These are phyloP conservation scores for Drosophila paranaensis DNA, from an alignment of 2,888 invertebrate species.

Conservation along the genomic window DNA sequence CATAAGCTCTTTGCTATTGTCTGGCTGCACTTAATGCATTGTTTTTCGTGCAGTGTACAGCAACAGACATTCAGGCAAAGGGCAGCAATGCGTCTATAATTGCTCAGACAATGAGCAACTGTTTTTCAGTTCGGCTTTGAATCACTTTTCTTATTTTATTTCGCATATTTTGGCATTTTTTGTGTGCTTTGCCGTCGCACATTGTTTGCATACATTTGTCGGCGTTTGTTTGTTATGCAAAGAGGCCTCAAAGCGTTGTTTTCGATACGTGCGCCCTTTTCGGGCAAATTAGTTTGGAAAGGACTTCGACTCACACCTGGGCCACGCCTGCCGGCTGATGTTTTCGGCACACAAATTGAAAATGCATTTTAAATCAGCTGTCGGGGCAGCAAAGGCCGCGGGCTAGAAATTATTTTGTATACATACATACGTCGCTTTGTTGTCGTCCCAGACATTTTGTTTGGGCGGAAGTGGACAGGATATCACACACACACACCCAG, in stretches of 20 bases:
- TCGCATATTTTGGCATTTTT: slow-evolving; percentile 17
- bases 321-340: not conserved
- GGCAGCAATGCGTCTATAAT: slow-evolving; percentile 80
- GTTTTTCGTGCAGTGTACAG: not conserved
- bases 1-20: slow-evolving; percentile 9
- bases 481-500: slow-evolving; percentile 33
- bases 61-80: slow-evolving; percentile 10
- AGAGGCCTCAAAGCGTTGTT: slow-evolving; percentile 78
- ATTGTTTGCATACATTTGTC: slow-evolving; percentile 78
- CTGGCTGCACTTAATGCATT: slow-evolving; percentile 24
- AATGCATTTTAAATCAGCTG: slow-evolving; percentile 80
- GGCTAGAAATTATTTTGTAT: slow-evolving; percentile 71
- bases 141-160: slow-evolving; percentile 22
- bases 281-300: slow-evolving; percentile 78
- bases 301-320: slow-evolving; percentile 45
- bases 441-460: slow-evolving; percentile 61
- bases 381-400: slow-evolving; percentile 50
- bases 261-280: slow-evolving; percentile 61
- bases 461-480: slow-evolving; percentile 41
- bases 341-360: slow-evolving; percentile 66
- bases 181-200: slow-evolving; percentile 38
- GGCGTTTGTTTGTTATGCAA: slow-evolving; percentile 74
- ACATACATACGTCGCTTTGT: slow-evolving; percentile 25
- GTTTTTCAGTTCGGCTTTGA: slow-evolving; percentile 61
- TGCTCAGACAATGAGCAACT: slow-evolving; percentile 80